Percentiles rank a stretch among this genome's conserved stretches.
Conservation (phyloP, 2,113 vertebrate genomes). For the Otocyon megalotis region DNA sequence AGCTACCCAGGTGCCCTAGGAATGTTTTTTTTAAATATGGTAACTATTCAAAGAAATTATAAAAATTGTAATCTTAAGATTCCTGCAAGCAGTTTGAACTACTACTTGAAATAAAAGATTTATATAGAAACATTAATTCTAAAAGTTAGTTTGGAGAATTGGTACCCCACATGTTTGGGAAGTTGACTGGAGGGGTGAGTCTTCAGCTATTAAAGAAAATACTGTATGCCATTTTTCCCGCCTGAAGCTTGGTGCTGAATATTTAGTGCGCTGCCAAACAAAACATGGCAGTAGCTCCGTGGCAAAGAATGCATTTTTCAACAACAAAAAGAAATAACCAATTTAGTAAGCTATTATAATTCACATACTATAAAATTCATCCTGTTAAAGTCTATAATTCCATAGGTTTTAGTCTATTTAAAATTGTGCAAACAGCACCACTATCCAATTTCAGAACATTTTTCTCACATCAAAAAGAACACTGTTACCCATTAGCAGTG, state of each 20-base stretch:
- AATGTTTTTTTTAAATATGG: not conserved
- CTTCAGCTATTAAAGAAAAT: slow-evolving; percentile 10
- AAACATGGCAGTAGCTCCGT: not conserved
- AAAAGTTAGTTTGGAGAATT: not conserved
- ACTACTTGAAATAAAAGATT: not conserved
- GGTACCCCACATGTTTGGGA: not conserved
- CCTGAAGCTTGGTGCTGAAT: not conserved
- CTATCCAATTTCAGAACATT: not conserved
- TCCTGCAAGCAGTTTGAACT: not conserved
- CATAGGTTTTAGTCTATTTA: not conserved
- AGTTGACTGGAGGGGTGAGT: not conserved
- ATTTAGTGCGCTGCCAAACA: not conserved
- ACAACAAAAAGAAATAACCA: not conserved
- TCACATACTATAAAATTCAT: not conserved
- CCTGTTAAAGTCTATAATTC: not conserved
- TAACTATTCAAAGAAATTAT: slow-evolving; percentile 19
- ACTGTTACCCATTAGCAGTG: not conserved
- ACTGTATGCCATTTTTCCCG: not conserved
- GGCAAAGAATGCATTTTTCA: not conserved
- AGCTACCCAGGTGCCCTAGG: no score
- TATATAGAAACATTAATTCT: not conserved
- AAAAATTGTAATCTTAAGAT: not conserved
- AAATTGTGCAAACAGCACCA: not conserved
- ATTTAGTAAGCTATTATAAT: not conserved
- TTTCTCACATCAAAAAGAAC: not conserved